Evolutionary conservation across 2,113 vertebrate species (phyloP), one percentile per base, ranked within the genome.

Genomic region (Shinisaurus crocodilurus): DNA sequence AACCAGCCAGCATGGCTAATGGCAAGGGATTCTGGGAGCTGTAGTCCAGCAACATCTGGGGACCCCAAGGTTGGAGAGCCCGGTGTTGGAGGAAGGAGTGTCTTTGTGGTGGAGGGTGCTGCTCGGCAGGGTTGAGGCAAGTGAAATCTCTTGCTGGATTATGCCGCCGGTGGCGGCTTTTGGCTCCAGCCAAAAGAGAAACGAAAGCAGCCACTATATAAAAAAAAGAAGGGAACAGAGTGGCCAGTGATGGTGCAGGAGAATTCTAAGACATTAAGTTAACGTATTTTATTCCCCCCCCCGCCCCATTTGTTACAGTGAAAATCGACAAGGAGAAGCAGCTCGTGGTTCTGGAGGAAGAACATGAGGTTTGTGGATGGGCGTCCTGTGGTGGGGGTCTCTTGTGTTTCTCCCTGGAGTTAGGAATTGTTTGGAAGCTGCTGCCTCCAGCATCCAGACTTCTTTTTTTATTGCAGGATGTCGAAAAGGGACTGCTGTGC

Each of bases 261-360:
- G 20, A 63, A 20, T 23, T 23, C 40, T 34, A 54, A 43, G n/a
- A 10, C 45, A 25, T n/a, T 16, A n/a, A 72, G 29, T 70, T n/a
- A 45, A 50, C 32, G 2, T 89, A 45, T 67, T 95, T n/a, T 95
- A 5, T 63, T 74, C 9, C 60, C 3, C 25, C 9, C 60, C 3
- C 25, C 20, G 69, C n/a, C 29, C 54, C 0, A 96, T 97, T 97
- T 95, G 86, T 96, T 97, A 18, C 95, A 99, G 99, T 99, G 99
- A 99, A 99, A 96, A 99, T 99, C 90, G 98, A 99, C 96, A 98
- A 99, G 96, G 98, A 99, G 86, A 97, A 97, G 95, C 98, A 99
- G 96, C 97, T 99, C 93, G 98, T 99, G 88, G 97, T 99, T 79
- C 97, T 99, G 92, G 99, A 99, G 76, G 98, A 99, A 92, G 99